Conservation (phyloP, 2,888 invertebrate species). For the Trachelus tabidus region DNA sequence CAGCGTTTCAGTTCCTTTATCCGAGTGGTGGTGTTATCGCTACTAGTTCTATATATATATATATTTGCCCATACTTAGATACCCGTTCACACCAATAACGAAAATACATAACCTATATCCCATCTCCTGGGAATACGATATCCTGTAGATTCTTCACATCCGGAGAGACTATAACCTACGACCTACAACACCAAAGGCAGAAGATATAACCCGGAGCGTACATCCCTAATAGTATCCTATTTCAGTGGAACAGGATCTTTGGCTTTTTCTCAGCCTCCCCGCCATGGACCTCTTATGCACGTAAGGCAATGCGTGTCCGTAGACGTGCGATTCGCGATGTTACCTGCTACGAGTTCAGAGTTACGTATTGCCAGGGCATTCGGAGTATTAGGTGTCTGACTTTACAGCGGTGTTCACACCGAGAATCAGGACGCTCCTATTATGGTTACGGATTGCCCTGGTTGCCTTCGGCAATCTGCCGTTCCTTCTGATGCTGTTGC, state of each 20-base stretch:
- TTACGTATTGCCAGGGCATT: background rate
- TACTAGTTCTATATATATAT: background rate
- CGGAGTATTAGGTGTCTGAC: background rate
- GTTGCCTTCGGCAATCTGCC: background rate
- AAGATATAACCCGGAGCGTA: background rate
- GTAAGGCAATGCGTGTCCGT: too few species aligned
- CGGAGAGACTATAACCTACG: background rate
- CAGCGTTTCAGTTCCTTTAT: background rate
- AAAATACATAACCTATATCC: background rate
- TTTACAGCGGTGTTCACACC: background rate
- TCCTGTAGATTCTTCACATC: background rate
- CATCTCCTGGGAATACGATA: background rate
- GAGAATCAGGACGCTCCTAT: background rate
- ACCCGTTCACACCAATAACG: background rate
- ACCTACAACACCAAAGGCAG: background rate
- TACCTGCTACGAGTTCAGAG: background rate
- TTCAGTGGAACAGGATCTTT: slow-evolving; percentile 10
- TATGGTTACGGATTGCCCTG: background rate
- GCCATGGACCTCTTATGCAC: too few species aligned
- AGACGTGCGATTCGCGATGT: background rate
- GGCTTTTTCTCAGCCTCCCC: slow-evolving; percentile 7
- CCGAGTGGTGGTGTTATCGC: background rate
- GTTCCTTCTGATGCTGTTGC: background rate
- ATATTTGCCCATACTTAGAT: too few species aligned
- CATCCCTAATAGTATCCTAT: background rate